A percentile compares a stretch with the other conserved stretches of the same genome.
Conservation (phyloP, 2,888 invertebrate species). For the Aphodius sticticus region DNA sequence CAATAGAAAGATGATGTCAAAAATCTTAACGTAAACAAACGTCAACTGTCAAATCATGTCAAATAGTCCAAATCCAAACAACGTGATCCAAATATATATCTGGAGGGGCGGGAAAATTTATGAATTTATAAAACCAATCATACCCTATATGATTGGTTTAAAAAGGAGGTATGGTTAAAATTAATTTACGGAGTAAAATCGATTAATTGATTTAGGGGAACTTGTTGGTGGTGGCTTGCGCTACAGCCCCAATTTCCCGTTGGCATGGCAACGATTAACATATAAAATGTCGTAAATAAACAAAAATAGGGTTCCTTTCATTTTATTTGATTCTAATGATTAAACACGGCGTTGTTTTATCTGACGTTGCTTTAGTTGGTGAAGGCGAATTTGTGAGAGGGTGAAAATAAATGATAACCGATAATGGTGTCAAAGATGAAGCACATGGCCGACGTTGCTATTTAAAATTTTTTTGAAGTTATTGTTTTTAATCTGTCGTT, state of each 20-base stretch:
- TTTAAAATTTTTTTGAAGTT: conserved; percentile 21
- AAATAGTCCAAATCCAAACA: too few relatives aligned
- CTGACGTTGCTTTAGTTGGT: neutral
- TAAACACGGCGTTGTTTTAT: conserved; percentile 27
- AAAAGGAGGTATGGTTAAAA: too few relatives aligned
- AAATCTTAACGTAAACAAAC: neutral
- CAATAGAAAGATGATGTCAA: neutral
- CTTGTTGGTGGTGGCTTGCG: neutral
- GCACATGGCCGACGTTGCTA: conserved; percentile 28
- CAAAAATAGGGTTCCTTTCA: conserved; percentile 29
- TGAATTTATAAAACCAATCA: too few relatives aligned
- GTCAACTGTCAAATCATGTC: neutral
- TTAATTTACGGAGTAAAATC: neutral
- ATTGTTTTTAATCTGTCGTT: conserved; percentile 29
- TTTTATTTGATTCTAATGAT: conserved; percentile 29
- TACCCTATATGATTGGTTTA: too few relatives aligned
- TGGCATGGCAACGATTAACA: conserved; percentile 33
- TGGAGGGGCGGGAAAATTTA: too few relatives aligned
- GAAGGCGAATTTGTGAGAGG: neutral
- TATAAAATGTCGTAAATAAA: conserved; percentile 30
- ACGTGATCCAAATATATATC: too few relatives aligned
- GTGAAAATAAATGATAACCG: neutral
- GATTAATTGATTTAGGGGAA: neutral
- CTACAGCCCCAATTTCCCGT: conserved; percentile 14
- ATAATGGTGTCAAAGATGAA: conserved; percentile 19